These are phyloP conservation scores for Eretmodus cyanostictus DNA, from an alignment of 2,113 vertebrate genomes.

Conservation along the genomic window DNA sequence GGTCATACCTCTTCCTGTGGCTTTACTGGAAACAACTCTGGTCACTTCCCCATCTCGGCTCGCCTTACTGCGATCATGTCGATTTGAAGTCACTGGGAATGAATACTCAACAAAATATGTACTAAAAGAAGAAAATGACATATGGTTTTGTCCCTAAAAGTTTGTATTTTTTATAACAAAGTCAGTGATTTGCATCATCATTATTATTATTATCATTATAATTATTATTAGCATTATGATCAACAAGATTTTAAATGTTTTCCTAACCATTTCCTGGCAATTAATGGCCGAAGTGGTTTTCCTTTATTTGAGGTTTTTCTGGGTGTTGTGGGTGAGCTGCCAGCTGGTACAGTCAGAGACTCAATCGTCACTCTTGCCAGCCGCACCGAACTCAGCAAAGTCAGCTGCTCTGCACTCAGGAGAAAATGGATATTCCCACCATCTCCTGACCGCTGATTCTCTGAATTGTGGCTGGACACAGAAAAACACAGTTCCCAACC, in stretches of 20 bases:
- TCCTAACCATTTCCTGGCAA: slow-evolving; percentile 75
- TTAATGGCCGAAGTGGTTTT: slow-evolving; percentile 69
- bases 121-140: slow-evolving; percentile 50
- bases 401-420: slow-evolving; percentile 71
- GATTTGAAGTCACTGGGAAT: slow-evolving; percentile 76
- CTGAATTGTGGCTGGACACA: slow-evolving; percentile 31
- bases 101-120: slow-evolving; percentile 89
- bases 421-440: background rate
- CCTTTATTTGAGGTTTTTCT: slow-evolving; percentile 59
- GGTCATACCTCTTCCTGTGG: slow-evolving; percentile 73
- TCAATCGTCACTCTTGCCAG: slow-evolving; percentile 75
- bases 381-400: slow-evolving; percentile 69
- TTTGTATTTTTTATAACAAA: background rate
- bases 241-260: background rate
- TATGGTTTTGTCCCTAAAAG: background rate
- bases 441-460: background rate
- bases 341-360: slow-evolving; percentile 69
- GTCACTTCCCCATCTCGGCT: slow-evolving; percentile 66
- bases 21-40: slow-evolving; percentile 81
- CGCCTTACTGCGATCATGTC: slow-evolving; percentile 44
- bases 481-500: background rate
- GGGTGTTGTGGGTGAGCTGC: slow-evolving; percentile 36
- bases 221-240: background rate
- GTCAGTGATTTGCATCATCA: background rate
- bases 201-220: accelerated